Base-by-base conservation (phyloP, 2,797 vertebrate genomes). In the Erpetoichthys calabaricus region DNA sequence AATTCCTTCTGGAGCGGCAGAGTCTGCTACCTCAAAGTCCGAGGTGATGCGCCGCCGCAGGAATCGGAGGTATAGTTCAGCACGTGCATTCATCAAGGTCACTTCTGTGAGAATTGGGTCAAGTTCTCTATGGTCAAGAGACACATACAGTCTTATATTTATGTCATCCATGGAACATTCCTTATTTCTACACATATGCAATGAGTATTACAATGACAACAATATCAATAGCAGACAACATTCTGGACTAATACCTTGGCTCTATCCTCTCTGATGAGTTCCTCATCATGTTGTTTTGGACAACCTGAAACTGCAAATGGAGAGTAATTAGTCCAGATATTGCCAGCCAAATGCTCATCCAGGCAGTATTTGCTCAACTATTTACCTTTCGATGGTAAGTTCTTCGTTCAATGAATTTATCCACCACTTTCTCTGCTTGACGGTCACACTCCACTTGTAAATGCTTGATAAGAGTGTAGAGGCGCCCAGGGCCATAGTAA, bases 281-380 rank as follows among this genome's bases (percentile, higher is more conserved):
- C 77, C 91, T 91, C 76, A 98, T 91, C 89, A 96, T 89, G 73
- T 84, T 92, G 76, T 67, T 91, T 83, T 99, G 94, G 58, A 98
- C 86, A 44, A 91, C 81, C 75, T 97, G 94, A 75, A 98, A 98
- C 95, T 99, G 81, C 60, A 85, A 43, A 6, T 8, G 55, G 7
- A n/a, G 5, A 47, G 54, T 55, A 8, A 5, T 47, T 45, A 53
- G 44, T 5, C 4, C 41, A 25, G 25, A 25, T 25, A 25, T 25
- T 25, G 25, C 25, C 25, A 25, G 25, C 25, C 25, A 25, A 25
- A 25, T 25, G 25, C 25, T 25, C 4, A 41, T 10, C 49, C 43
- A 50, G 1, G 47, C 5, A 62, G 51, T 51, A 47, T 46, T 41
- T 7, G 45, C 8, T 8, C 8, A 8, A 5, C 66, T 58, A 45